phyloP scores from a whole-genome alignment of 2,888 invertebrate species.

The Heteromyza rotundicornis region DNA sequence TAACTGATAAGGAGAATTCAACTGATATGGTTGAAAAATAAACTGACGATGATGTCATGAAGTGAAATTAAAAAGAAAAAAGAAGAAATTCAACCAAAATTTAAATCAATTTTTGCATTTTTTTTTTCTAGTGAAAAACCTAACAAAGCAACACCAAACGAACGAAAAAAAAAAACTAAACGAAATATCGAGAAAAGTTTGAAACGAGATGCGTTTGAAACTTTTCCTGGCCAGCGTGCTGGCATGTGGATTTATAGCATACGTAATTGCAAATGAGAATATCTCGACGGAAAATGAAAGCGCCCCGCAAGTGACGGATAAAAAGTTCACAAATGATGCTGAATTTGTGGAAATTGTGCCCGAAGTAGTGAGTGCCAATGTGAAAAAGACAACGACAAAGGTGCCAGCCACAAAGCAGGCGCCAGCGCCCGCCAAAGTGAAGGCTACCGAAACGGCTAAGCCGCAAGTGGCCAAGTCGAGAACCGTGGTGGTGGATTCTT shows the following conservation, averaged over 20 bases:
- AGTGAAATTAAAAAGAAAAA: conserved; percentile 37
- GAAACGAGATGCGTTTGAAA: conserved; percentile 48
- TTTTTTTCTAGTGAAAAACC: conserved; percentile 39
- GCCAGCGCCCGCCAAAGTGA: neutral
- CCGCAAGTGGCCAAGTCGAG: conserved; percentile 13
- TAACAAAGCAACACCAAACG: conserved; percentile 23
- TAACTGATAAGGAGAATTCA: conserved; percentile 12
- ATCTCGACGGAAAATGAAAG: conserved; percentile 46
- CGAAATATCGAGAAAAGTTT: conserved; percentile 26
- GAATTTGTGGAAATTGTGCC: conserved; percentile 42
- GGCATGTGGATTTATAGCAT: conserved; percentile 47
- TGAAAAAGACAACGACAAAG: conserved; percentile 25
- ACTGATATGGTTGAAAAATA: conserved; percentile 22
- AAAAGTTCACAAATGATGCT: conserved; percentile 29
- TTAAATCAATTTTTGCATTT: neutral
- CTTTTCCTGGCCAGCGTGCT: conserved; percentile 47
- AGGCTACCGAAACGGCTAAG: conserved; percentile 10
- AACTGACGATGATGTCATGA: conserved; percentile 50
- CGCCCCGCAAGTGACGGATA: conserved; percentile 16
- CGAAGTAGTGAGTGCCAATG: conserved; percentile 22
- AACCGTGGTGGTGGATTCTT: neutral
- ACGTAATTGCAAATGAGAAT: conserved; percentile 50
- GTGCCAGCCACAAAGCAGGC: conserved; percentile 11
- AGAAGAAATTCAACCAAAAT: neutral
- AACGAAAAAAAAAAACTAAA: conserved; percentile 29